These are phyloP conservation scores for Drosophila lini DNA, from an alignment of 1,140 invertebrate genomes.

Conservation along the genomic window DNA sequence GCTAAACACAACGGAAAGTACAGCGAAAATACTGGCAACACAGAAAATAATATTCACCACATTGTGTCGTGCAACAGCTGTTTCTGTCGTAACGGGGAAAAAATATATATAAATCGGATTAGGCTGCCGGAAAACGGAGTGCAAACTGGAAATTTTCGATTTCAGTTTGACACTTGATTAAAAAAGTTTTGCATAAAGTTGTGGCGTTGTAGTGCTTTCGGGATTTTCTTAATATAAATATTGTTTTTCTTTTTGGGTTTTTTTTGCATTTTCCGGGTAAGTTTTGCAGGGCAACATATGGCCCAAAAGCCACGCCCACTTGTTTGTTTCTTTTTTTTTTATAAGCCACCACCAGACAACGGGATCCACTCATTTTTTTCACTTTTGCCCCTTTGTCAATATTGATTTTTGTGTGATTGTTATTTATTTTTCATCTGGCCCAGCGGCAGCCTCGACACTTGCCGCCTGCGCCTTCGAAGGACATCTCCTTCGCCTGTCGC, in stretches of 20 bases:
- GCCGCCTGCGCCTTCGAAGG: constrained; percentile 20
- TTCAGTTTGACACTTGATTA: constrained; percentile 66
- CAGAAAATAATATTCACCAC: constrained; percentile 35
- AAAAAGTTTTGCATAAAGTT: constrained; percentile 61
- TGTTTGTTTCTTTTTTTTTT: constrained; percentile 20
- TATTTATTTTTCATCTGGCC: constrained; percentile 77
- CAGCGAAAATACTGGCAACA: constrained; percentile 8
- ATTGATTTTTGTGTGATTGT: constrained; percentile 79
- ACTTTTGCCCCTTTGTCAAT: constrained; percentile 56
- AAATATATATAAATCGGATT: constrained; percentile 32
- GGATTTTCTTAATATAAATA: constrained; percentile 21
- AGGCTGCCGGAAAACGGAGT: constrained; percentile 28
- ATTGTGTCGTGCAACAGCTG: constrained; percentile 59
- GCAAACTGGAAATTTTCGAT: constrained; percentile 39
- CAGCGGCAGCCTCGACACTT: constrained; percentile 34
- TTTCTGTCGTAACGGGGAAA: constrained; percentile 43
- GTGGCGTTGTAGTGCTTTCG: constrained; percentile 21
- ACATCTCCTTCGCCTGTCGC: constrained; percentile 26
- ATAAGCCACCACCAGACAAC: constrained; percentile 12
- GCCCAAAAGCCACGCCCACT: constrained; percentile 34
- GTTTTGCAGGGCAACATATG: constrained; percentile 47
- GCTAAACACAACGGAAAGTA: constrained; percentile 32
- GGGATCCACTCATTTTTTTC: constrained; percentile 5
- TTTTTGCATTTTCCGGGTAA: constrained; percentile 34
- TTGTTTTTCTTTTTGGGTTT: constrained; percentile 1